A percentile compares a stretch with the other conserved stretches of the same genome.
Evolutionary conservation across 2,888 invertebrate genomes (phyloP).

Genomic region (Troides oblongomaculatus): DNA sequence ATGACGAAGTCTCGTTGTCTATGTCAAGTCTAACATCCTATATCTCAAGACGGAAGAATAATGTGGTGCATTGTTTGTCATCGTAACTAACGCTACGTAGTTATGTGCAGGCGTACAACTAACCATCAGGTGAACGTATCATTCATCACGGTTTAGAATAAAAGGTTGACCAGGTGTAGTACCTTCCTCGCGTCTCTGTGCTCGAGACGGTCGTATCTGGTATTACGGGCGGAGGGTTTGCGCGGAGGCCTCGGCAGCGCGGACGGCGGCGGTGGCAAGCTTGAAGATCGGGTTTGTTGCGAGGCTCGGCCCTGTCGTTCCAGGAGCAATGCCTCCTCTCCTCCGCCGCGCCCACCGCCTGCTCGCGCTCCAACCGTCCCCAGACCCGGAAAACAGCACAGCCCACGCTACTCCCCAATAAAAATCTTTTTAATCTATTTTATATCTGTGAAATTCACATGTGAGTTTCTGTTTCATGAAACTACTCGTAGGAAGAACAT

Average conservation of each 20-base stretch:
- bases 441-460: no score
- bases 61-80: no score
- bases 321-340: conserved; percentile 85
- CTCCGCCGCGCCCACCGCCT: conserved; percentile 75
- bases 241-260: conserved; percentile 86
- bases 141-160: no score
- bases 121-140: no score
- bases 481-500: no score
- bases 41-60: no score
- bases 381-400: conserved; percentile 88
- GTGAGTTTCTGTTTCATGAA: no score
- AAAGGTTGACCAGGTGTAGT: conserved; percentile 1
- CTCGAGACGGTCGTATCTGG: conserved; percentile 84
- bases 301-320: conserved; percentile 89
- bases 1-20: no score
- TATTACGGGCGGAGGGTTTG: conserved; percentile 78
- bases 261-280: conserved; percentile 85
- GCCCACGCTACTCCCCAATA: conserved; percentile 81
- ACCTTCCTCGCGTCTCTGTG: conserved; percentile 70
- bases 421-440: no score
- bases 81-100: no score
- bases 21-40: no score
- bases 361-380: conserved; percentile 62
- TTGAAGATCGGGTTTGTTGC: conserved; percentile 85
- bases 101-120: no score